Conservation (phyloP, 2,888 invertebrate species). For the Plebejus argus region DNA sequence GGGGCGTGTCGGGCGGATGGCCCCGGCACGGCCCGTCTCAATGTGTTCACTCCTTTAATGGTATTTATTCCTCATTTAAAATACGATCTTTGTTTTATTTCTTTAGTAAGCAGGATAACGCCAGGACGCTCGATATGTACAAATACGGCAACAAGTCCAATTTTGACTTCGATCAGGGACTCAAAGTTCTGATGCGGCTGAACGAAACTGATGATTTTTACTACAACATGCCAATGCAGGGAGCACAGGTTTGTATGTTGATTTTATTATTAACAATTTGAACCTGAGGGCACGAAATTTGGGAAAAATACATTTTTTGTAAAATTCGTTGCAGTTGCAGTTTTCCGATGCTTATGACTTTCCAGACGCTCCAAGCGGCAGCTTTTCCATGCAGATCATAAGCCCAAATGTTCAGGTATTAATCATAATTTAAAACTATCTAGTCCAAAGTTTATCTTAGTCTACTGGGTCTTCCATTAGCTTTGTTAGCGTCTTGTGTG, state of each 20-base stretch:
- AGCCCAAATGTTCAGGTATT: constrained; percentile 65
- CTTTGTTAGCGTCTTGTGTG: too few relatives aligned
- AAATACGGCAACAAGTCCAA: constrained; percentile 69
- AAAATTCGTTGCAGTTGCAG: constrained; percentile 62
- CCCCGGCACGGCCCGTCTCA: too few relatives aligned
- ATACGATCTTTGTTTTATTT: too few relatives aligned
- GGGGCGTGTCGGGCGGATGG: too few relatives aligned
- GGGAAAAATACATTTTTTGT: neutral
- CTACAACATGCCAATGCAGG: constrained; percentile 70
- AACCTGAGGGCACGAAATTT: neutral
- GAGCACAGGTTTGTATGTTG: constrained; percentile 60
- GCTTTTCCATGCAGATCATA: constrained; percentile 71
- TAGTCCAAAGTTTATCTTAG: neutral
- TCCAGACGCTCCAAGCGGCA: constrained; percentile 80
- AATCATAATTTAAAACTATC: constrained; percentile 35
- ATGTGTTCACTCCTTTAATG: too few relatives aligned
- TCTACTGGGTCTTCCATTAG: too few relatives aligned
- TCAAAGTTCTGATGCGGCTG: constrained; percentile 62
- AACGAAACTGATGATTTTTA: constrained; percentile 75
- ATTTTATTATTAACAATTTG: neutral
- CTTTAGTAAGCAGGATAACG: constrained; percentile 47
- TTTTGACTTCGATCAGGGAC: constrained; percentile 68
- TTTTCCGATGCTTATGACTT: constrained; percentile 80
- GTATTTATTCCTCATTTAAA: too few relatives aligned
- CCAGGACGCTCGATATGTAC: constrained; percentile 61